Conservation (phyloP, 2,888 invertebrate genomes). For the Mactromeris polynyma region DNA sequence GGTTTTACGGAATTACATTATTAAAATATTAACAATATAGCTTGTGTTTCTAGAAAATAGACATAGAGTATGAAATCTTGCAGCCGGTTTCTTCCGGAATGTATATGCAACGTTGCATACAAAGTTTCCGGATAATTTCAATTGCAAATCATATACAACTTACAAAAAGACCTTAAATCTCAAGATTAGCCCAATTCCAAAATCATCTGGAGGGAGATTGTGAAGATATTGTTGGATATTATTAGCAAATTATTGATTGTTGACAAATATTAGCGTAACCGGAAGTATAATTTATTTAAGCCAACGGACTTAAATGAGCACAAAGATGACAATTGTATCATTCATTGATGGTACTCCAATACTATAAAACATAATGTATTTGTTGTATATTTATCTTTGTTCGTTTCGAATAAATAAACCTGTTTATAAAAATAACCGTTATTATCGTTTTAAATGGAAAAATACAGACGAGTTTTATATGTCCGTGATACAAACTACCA, state of each 20-base stretch:
- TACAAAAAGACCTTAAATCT: not conserved
- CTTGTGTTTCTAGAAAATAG: too few species aligned
- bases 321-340: too few species aligned
- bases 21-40: too few species aligned
- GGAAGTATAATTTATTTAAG: not conserved
- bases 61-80: not conserved
- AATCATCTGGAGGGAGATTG: not conserved
- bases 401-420: too few species aligned
- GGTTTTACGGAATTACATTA: too few species aligned
- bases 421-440: too few species aligned
- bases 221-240: not conserved
- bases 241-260: constrained; percentile 9
- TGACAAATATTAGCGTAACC: constrained; percentile 32
- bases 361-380: too few species aligned
- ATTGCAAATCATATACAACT: not conserved
- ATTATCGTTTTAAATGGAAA: too few species aligned
- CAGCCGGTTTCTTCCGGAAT: not conserved
- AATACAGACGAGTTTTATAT: too few species aligned
- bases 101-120: not conserved
- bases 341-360: too few species aligned
- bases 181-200: not conserved
- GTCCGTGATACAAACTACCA: too few species aligned
- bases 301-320: not conserved
- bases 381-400: too few species aligned
- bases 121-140: not conserved